These are phyloP conservation scores for Lota lota DNA, from an alignment of 2,113 vertebrate species.

Conservation along the genomic window DNA sequence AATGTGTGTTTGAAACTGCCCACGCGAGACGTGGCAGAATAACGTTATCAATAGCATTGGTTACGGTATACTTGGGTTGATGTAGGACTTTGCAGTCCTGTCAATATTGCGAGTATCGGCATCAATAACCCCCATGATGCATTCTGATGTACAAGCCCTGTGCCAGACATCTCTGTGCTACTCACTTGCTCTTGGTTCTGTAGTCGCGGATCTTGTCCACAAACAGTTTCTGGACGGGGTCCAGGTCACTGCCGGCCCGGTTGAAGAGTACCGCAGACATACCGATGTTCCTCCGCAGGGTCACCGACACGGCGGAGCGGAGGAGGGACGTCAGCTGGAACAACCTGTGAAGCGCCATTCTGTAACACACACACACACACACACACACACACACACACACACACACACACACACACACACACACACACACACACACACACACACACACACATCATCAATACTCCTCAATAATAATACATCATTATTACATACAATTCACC, in stretches of 20 bases:
- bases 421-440: neutral
- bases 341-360: slow-evolving; percentile 82
- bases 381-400: neutral
- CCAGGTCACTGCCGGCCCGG: slow-evolving; percentile 76
- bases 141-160: too few species aligned
- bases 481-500: too few species aligned
- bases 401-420: neutral
- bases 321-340: slow-evolving; percentile 78
- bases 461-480: too few species aligned
- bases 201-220: slow-evolving; percentile 96
- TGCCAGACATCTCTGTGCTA: slow-evolving; percentile 21
- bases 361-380: slow-evolving; percentile 28
- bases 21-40: too few species aligned
- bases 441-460: too few species aligned
- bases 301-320: slow-evolving; percentile 65
- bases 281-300: slow-evolving; percentile 87
- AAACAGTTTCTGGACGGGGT: slow-evolving; percentile 94
- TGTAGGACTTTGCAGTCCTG: too few species aligned
- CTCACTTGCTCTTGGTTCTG: slow-evolving; percentile 88
- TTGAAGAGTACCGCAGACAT: slow-evolving; percentile 84
- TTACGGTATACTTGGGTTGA: too few species aligned
- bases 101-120: too few species aligned
- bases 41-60: too few species aligned
- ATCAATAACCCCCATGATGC: too few species aligned
- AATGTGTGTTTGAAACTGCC: too few species aligned